Evolutionary conservation across 1,140 invertebrate genomes (phyloP).

Genomic region (Colletes latitarsis): DNA sequence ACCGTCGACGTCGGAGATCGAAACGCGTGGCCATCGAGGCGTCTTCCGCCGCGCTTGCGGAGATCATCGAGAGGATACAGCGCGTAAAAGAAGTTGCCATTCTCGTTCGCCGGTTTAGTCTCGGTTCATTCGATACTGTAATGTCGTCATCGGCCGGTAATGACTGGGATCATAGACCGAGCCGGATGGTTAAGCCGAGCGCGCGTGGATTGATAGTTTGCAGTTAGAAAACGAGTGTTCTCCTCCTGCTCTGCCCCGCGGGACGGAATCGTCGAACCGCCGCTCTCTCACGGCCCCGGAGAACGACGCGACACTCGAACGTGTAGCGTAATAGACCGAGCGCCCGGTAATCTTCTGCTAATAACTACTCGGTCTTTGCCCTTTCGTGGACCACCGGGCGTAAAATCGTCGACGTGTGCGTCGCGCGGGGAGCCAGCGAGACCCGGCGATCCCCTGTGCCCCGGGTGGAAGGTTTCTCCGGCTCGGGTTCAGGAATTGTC

Average conservation of each 20-base stretch:
- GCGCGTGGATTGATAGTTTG: constrained; percentile 38
- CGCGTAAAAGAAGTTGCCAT: constrained; percentile 34
- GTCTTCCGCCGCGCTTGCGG: neutral
- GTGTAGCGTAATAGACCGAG: constrained; percentile 13
- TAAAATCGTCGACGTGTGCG: neutral
- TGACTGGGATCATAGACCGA: constrained; percentile 21
- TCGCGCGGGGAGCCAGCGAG: neutral
- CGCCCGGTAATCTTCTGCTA: constrained; percentile 14
- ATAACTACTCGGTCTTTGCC: constrained; percentile 19
- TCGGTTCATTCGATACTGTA: constrained; percentile 32
- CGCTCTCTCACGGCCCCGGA: constrained; percentile 19
- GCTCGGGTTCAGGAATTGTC: neutral
- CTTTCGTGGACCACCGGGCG: constrained; percentile 8
- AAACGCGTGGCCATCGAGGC: neutral
- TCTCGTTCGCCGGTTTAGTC: constrained; percentile 30
- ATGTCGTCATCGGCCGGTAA: constrained; percentile 41
- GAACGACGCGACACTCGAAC: constrained; percentile 21
- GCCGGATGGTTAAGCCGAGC: constrained; percentile 5
- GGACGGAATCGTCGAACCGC: neutral
- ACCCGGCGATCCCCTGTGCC: neutral
- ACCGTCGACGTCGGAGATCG: no score
- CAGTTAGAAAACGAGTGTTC: constrained; percentile 4
- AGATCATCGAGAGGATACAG: neutral
- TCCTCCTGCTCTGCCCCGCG: neutral
- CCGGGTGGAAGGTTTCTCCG: neutral